Evolutionary conservation across 2,797 vertebrate species (phyloP).

Genomic region (Pangasius larnaudii): DNA sequence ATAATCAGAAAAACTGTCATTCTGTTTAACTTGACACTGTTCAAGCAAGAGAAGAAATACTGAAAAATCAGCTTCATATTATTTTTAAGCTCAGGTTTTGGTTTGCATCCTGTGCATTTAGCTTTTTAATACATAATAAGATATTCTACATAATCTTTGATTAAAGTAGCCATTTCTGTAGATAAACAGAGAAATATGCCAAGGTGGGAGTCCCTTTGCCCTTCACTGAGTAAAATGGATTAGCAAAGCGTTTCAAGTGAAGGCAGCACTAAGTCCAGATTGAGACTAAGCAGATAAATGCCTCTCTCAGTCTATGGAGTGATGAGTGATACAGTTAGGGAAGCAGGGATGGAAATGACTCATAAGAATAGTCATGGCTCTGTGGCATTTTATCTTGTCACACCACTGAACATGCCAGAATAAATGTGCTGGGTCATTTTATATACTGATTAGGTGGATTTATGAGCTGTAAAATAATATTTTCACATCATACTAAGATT

Average conservation of each 20-base stretch:
- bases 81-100: neutral
- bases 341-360: conserved; percentile 34
- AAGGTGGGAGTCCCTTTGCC: conserved; percentile 60
- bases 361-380: conserved; percentile 17
- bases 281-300: conserved; percentile 87
- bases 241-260: conserved; percentile 76
- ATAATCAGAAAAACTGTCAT: neutral
- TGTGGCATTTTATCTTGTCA: conserved; percentile 45
- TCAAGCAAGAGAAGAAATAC: neutral
- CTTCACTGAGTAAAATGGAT: conserved; percentile 82
- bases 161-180: neutral
- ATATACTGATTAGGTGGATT: neutral
- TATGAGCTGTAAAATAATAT: neutral
- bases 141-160: neutral
- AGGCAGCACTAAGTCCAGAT: conserved; percentile 79
- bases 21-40: neutral
- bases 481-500: neutral
- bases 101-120: neutral
- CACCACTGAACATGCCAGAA: conserved; percentile 4
- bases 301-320: conserved; percentile 65
- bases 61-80: neutral
- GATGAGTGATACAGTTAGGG: conserved; percentile 60
- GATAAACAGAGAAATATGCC: conserved; percentile 3
- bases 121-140: neutral
- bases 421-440: neutral